These are phyloP conservation scores for Ptyas mucosa DNA, from an alignment of 2,113 vertebrate species.

Conservation along the genomic window DNA sequence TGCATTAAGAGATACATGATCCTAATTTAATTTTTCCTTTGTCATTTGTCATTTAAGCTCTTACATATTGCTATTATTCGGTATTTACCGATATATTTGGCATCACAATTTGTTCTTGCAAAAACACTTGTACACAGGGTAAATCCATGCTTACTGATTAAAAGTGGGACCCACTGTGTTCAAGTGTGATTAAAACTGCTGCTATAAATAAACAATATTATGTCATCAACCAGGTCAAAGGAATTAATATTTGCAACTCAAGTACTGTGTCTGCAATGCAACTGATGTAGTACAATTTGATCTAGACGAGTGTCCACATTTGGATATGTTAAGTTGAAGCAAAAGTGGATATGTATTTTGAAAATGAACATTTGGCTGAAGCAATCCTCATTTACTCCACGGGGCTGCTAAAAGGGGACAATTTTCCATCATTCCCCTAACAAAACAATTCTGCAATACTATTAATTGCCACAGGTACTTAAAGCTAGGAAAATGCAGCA, in stretches of 20 bases:
- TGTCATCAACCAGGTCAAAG: not conserved
- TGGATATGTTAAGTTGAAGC: not conserved
- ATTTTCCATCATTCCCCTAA: not conserved
- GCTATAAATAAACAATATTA: not conserved
- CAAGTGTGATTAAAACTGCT: not conserved
- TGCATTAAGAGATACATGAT: not conserved
- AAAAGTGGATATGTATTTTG: not conserved
- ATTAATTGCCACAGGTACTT: not conserved
- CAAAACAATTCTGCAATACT: not conserved
- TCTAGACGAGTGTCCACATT: too few relatives aligned
- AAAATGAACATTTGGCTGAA: not conserved
- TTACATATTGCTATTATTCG: not conserved
- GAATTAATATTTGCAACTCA: not conserved
- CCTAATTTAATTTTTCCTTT: not conserved
- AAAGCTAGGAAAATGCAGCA: not conserved
- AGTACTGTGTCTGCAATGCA: not conserved
- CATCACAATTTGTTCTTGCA: not conserved
- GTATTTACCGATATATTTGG: not conserved
- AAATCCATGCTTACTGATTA: not conserved
- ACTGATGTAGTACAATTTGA: not conserved
- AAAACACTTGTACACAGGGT: not conserved
- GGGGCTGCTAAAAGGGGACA: not conserved
- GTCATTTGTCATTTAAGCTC: not conserved
- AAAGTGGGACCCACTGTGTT: not conserved
- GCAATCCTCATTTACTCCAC: not conserved